Percentiles rank a stretch among this genome's conserved stretches.
phyloP scores from a whole-genome alignment of 2,113 vertebrate genomes.

The Channa argus region DNA sequence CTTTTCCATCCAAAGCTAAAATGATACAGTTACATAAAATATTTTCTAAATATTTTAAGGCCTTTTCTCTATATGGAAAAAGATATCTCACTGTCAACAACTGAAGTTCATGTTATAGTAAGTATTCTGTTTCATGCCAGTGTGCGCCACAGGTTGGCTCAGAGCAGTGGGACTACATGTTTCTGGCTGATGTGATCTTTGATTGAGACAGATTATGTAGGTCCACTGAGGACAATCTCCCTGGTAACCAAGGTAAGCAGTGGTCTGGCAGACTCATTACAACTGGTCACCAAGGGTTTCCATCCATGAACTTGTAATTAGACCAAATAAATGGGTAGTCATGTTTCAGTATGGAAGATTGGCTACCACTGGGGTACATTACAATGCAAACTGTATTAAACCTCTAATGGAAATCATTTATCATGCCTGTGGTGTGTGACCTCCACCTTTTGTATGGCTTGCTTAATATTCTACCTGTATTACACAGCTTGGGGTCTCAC shows the following conservation, averaged over 20 bases:
- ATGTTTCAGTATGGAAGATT: conserved; percentile 50
- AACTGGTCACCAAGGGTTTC: conserved; percentile 62
- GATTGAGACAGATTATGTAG: conserved; percentile 76
- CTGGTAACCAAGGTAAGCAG: conserved; percentile 41
- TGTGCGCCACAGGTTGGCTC: conserved; percentile 56
- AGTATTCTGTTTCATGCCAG: conserved; percentile 53
- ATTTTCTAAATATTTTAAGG: too few relatives aligned
- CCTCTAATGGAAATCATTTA: conserved; percentile 80
- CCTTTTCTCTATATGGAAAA: too few relatives aligned
- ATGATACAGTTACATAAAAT: background rate
- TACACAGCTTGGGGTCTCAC: conserved; percentile 36
- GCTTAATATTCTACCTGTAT: conserved; percentile 71
- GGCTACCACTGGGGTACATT: conserved; percentile 53
- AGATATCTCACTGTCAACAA: conserved; percentile 18
- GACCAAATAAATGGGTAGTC: conserved; percentile 66
- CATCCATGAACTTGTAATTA: conserved; percentile 78
- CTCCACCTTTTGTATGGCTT: conserved; percentile 69
- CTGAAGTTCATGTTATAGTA: conserved; percentile 44
- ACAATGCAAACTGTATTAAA: conserved; percentile 77
- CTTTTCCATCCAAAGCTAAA: background rate
- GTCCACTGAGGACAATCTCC: conserved; percentile 46
- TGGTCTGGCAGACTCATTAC: conserved; percentile 64
- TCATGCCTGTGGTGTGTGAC: conserved; percentile 79
- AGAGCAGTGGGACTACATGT: conserved; percentile 29
- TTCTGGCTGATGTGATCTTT: conserved; percentile 58